Evolutionary conservation across 2,113 vertebrate species (phyloP).

Genomic region (Tragelaphus scriptus): DNA sequence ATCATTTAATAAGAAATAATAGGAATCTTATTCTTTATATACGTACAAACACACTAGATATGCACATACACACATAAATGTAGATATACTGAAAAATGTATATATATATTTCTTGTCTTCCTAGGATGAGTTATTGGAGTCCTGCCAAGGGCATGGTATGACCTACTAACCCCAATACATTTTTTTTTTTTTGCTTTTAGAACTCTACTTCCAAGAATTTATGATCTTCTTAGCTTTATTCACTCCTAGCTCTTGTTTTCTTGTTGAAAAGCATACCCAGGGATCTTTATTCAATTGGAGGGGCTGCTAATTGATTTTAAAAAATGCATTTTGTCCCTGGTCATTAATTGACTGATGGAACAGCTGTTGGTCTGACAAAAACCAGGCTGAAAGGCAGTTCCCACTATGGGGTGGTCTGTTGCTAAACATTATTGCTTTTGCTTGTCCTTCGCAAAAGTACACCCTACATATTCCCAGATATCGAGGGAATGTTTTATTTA

Average conservation of each 20-base stretch:
- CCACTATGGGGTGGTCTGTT: conserved; percentile 37
- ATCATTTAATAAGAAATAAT: background rate
- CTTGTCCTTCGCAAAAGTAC: background rate
- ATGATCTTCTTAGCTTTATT: conserved; percentile 34
- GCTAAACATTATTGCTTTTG: conserved; percentile 29
- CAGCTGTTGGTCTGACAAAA: conserved; percentile 27
- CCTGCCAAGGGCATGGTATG: background rate
- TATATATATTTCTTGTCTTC: background rate
- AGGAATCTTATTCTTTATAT: background rate
- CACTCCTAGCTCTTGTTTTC: background rate
- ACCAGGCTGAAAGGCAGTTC: background rate
- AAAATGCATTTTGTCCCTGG: conserved; percentile 52
- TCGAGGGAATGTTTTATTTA: background rate
- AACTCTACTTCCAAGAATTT: conserved; percentile 21
- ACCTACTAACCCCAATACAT: background rate
- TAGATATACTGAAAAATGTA: background rate
- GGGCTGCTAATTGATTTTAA: conserved; percentile 57
- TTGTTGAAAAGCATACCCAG: conserved; percentile 37
- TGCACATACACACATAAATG: background rate
- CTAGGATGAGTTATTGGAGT: background rate
- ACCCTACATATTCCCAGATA: background rate
- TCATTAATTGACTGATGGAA: conserved; percentile 61
- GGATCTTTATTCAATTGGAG: conserved; percentile 49
- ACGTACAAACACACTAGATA: background rate
- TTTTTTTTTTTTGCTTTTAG: conserved; percentile 16